Base-by-base conservation (phyloP, 2,797 vertebrate species). In the Alca torda region DNA sequence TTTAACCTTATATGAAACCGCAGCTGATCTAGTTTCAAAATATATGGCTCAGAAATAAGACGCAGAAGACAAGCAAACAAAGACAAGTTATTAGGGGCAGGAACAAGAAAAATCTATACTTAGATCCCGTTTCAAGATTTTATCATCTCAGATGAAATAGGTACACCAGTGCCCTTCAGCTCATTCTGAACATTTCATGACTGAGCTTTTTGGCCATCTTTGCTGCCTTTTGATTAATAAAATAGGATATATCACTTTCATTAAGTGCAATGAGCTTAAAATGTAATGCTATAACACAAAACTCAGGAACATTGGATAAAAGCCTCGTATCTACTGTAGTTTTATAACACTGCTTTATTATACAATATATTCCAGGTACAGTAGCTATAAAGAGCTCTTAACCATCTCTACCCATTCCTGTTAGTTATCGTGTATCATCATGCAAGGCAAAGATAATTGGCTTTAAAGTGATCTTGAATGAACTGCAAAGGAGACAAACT, bases 231-330 rank as follows among this genome's bases (percentile, higher is more conserved):
- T 89, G 78, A 67, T 79, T 89, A 90, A 87, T 95, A 93, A 96
- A 95, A 94, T 63, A 76, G 74, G 46, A 76, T 94, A 61, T 92
- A 96, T 89, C 23, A 20, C 80, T 92, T 92, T 21, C 65, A 93
- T 90, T 94, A 95, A 92, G 78, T 84, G 65, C 65, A 94, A 72
- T 74, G 84, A 95, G 41, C 80, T 96, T 97, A 90, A 95, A 93
- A 95, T 57, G 23, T 76, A 93, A 81, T 50, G 33, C 26, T 88
- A 46, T 75, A 94, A 73, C 69, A 87, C 21, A 68, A 89, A 93
- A 92, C 60, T 87, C 64, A 14, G 53, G 46, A 95, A 94, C 72
- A 78, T 2, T 78, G 75, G 61, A 43, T 68, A 92, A 95, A 95
- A 95, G 48, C 43, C 54, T 80, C 68, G 39, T 92, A 95, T 73